Conservation (phyloP, 2,113 vertebrate species). For the Phaethon lepturus region DNA sequence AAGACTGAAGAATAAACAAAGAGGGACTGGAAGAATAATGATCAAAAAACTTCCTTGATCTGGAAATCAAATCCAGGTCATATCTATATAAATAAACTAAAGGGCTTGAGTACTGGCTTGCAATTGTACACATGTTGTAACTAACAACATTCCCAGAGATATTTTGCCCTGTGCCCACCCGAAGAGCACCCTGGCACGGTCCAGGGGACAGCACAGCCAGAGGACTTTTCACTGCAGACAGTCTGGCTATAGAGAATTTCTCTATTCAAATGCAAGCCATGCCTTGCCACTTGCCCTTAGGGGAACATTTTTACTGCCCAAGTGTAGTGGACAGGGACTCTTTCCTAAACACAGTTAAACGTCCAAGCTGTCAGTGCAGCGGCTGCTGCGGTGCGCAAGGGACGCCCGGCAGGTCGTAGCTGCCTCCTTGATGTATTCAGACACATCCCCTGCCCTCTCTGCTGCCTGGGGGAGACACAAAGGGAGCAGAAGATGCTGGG, state of each 20-base stretch:
- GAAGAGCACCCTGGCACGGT: background rate
- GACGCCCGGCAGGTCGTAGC: background rate
- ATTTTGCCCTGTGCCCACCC: background rate
- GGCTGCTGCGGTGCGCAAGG: fast-evolving
- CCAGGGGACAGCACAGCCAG: background rate
- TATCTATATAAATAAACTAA: background rate
- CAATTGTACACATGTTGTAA: background rate
- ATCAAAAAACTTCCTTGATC: background rate
- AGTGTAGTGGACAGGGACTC: background rate
- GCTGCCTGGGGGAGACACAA: background rate
- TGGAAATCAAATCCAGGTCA: background rate
- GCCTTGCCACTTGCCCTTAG: background rate
- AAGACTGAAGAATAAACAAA: conserved; percentile 12
- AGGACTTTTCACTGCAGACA: background rate
- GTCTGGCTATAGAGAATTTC: background rate
- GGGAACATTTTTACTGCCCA: background rate
- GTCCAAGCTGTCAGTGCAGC: background rate
- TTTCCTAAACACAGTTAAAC: background rate
- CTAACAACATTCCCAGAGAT: background rate
- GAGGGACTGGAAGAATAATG: background rate
- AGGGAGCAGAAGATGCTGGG: background rate
- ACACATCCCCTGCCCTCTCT: background rate
- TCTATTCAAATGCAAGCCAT: background rate
- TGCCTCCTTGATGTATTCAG: background rate
- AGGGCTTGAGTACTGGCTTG: background rate